Base-by-base conservation (phyloP, 1,140 invertebrate genomes). In the Grapholita molesta region DNA sequence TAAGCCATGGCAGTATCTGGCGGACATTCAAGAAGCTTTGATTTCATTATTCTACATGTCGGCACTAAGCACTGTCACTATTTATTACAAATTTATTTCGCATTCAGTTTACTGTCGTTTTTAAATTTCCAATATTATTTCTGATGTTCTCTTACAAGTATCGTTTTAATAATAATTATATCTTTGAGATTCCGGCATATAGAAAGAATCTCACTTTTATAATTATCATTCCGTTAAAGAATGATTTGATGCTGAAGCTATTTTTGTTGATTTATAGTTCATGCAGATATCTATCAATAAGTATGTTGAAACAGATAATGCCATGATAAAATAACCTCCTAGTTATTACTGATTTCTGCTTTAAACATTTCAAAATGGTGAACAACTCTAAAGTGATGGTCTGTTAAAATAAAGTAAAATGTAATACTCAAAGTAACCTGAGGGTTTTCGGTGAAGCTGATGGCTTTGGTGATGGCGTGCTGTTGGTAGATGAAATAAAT, bases 381-480 rank as follows among this genome's bases (percentile, higher is more conserved):
- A 28, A 23, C 12, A 64, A 33, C 0, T 65, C 64, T 65, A 65
- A 3, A 7, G 64, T 35, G 33, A 38, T 38, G 33, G 9, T 24
- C 28, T 28, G 25, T 30, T 21, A 8, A 32, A 61, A 70, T 66
- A 48, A 83, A 85, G 82, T 78, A 76, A 83, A 82, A 82, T 79
- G 70, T 78, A 78, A 78, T 74, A 74, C 74, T 80, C 65, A 75
- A 81, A 82, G 68, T 89, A 90, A 91, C 89, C 89, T 91, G 89
- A 91, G 79, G 87, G 73, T 79, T 91, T 91, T 90, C 89, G 85
- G 88, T 91, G 89, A 85, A 90, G 83, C 85, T 91, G 89, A 90
- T 91, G 88, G 79, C 88, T 91, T 89, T 90, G 89, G 78, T 90
- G 89, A 84, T 82, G 89, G 77, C 87, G 89, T 91, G 89, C 88